Base-by-base conservation (phyloP, 2,888 invertebrate genomes). In the Apodemia mormo region DNA sequence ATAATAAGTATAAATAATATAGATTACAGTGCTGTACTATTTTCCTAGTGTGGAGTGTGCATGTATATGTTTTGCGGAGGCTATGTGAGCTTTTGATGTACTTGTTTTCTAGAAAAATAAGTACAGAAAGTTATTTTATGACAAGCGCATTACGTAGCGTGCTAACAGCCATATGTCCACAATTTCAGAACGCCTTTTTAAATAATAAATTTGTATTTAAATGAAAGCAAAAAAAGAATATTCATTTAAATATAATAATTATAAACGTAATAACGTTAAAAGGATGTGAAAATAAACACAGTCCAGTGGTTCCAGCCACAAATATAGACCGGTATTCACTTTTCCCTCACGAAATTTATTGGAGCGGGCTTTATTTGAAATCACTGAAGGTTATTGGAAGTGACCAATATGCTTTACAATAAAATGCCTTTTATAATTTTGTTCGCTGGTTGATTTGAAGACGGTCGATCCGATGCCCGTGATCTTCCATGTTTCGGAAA, bases 251-350 rank as follows among this genome's bases (percentile, higher is more conserved):
- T 22, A 58, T 30, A 12, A 76, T 75, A 74, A 78, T 69, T 69
- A 73, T 68, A 74, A 77, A 78, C 74, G 72, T 71, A 75, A 77
- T 70, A 74, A 72, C 74, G 74, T 70, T 75, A 74, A 76, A 76
- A 78, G 76, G 74, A 78, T 76, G 73, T 73, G 76, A 78, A 78
- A 79, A 77, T 74, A 76, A 74, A 70, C 71, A 68, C 75, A 74
- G 76, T 74, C 75, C 76, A 74, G 67, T 76, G 76, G 73, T 74
- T 73, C 74, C 73, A 68, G 70, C 75, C 75, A 74, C 78, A 76
- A 77, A 79, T 75, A 75, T 72, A 70, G 68, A 58, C 70, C 65
- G 70, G 68, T 72, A 71, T 68, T 74, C 72, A 75, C 65, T 74
- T 75, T 73, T 68, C 72, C 71, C 69, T 64, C 68, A 64, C 68